Conservation (phyloP, 2,797 vertebrate genomes). For the Sarcoramphus papa region DNA sequence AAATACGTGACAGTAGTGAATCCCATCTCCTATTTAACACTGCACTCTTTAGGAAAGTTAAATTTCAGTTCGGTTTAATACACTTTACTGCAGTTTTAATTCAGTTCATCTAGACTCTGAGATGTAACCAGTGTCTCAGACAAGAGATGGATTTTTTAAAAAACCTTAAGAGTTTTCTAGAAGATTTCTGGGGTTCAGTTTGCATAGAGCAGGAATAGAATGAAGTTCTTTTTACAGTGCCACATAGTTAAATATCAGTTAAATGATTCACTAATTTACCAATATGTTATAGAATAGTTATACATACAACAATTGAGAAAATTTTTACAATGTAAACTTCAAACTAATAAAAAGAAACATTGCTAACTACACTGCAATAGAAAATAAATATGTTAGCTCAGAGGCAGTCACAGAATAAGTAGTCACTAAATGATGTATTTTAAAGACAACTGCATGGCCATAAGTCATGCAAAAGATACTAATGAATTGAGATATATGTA, state of each 20-base stretch:
- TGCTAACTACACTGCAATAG: neutral
- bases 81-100: neutral
- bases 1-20: neutral
- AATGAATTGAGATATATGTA: neutral
- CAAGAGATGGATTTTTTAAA: neutral
- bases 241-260: neutral
- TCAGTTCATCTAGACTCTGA: neutral
- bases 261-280: neutral
- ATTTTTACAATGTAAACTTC: neutral
- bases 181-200: neutral
- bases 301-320: neutral
- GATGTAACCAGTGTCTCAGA: neutral
- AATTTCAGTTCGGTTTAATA: neutral
- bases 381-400: neutral
- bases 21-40: neutral
- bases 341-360: neutral
- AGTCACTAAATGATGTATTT: neutral
- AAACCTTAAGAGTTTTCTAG: neutral
- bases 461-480: neutral
- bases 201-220: neutral
- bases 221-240: neutral
- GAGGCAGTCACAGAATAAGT: neutral
- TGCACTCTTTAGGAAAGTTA: neutral
- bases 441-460: neutral
- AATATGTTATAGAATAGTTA: neutral